Evolutionary conservation across 2,888 invertebrate genomes (phyloP), one percentile per base, ranked within the genome.

Genomic region (Caenorhabditis sp.): DNA sequence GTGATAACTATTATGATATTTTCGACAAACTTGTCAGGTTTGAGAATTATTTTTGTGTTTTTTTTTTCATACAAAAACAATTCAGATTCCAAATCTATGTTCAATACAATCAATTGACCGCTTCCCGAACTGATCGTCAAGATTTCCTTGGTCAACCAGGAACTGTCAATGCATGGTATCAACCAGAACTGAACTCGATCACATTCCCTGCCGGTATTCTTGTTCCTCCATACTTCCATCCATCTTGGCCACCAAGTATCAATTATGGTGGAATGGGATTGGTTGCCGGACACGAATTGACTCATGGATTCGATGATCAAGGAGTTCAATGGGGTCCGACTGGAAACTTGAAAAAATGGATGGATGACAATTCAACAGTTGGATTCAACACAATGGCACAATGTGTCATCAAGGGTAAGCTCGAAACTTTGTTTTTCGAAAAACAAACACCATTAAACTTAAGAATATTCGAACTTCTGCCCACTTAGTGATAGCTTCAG

Each of bases 261-360:
- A 85, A 85, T 76, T 97, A 93, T 84, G 97, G 97, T 0, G 96
- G 94, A 1, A 95, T 97, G 92, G 97, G 97, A 0, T 95, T 96
- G 0, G 95, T 97, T 0, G 96, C 97, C 93, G 97, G 83, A 0
- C 97, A 97, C 87, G 96, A 97, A 88, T 89, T 97, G 62, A 95
- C 95, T 0, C 96, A 97, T 86, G 96, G 95, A 0, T 97, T 97
- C 87, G 97, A 97, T 88, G 96, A 96, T 88, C 72, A 81, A 60
- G 84, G 84, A 67, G 83, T 84, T 17, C 84, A 84, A 63, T 84
- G 83, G 83, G 79, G 77, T 50, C 71, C 76, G 17, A 79, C 78
- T 26, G 84, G 83, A 31, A 70, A 76, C 19, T 76, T 83, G 12
- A 49, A 64, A 8, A 24, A 55, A 10, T 84, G 83, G 83, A 79